phyloP scores from a whole-genome alignment of 2,797 vertebrate genomes.

The Kryptopterus vitreolus region DNA sequence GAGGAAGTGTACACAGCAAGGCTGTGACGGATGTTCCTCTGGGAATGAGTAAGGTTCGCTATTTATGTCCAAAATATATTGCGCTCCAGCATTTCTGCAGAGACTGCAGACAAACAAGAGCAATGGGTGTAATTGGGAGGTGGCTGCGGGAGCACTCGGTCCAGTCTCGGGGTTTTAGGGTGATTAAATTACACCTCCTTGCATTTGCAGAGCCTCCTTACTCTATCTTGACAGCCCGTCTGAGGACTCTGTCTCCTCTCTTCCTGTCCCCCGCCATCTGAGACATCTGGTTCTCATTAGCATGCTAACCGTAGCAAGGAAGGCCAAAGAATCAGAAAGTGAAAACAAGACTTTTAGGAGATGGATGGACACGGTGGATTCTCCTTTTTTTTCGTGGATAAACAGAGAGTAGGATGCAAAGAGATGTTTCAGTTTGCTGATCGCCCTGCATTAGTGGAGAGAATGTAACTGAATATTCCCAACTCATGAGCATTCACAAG shows the following conservation, averaged over 20 bases:
- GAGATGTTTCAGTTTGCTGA: slow-evolving; percentile 20
- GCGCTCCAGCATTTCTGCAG: slow-evolving; percentile 43
- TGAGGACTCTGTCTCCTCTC: slow-evolving; percentile 47
- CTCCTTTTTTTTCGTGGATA: slow-evolving; percentile 38
- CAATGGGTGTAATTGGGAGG: slow-evolving; percentile 20
- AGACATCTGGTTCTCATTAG: slow-evolving; percentile 62
- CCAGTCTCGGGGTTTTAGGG: slow-evolving; percentile 27
- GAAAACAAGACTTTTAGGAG: slow-evolving; percentile 43
- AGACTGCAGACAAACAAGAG: slow-evolving; percentile 41
- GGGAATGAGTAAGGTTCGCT: slow-evolving; percentile 3
- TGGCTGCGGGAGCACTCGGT: slow-evolving; percentile 18
- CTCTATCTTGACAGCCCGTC: slow-evolving; percentile 50
- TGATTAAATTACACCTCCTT: slow-evolving; percentile 52
- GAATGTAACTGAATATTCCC: background rate
- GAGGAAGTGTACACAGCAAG: background rate
- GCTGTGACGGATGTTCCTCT: background rate
- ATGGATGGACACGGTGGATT: slow-evolving; percentile 32
- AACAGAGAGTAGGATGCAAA: slow-evolving; percentile 45
- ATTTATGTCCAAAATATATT: slow-evolving; percentile 30
- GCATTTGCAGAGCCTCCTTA: slow-evolving; percentile 39
- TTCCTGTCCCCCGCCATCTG: slow-evolving; percentile 42
- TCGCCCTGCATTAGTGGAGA: background rate
- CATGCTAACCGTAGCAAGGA: slow-evolving; percentile 39
- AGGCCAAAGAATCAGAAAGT: slow-evolving; percentile 37
- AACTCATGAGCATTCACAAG: background rate